Evolutionary conservation across 2,888 invertebrate genomes (phyloP), one percentile per base, ranked within the genome.

Genomic region (Kryphioiulus occultus): DNA sequence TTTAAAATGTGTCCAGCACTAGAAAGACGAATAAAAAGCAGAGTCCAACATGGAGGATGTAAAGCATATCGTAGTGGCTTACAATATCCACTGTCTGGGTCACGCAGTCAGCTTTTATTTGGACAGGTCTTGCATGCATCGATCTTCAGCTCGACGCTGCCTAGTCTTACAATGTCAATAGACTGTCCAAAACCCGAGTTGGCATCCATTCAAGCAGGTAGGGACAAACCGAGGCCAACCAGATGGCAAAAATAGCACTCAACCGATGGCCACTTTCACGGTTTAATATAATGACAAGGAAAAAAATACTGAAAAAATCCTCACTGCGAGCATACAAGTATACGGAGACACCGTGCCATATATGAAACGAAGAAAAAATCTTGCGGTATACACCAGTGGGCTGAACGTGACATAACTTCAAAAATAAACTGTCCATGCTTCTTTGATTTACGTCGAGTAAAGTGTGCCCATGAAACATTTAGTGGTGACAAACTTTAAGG

Each of bases 151-250:
- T 53, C 19, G 53, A 53, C 53, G 22, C 59, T 68, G 59, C 5
- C 59, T 68, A 10, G 59, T 68, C 59, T 68, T 22, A 68, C 59
- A 68, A 68, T 68, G 59, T 68, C 59, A 68, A 68, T 68, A 68
- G 59, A 68, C 22, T 68, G 59, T 68, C 59, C 59, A 68, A 68
- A 68, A 22, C 59, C 59, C 59, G 59, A 68, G 1, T 22, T 26
- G 59, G 59, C 59, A 68, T 68, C 59, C 59, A 4, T 22, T 68
- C 22, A 68, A 44, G 42, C 85, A 85, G 85, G 85, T 85, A 47
- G 85, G n/a, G n/a, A 44, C 85, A 47, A 84, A 47, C 85, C 47
- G 85, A 85, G 85, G 85, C 85, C 85, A 85, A 44, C 85, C 85
- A 85, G 85, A 47, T 85, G 85, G 47, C 44, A 35, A 44, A 85